Evolutionary conservation across 1,140 invertebrate species (phyloP).

Genomic region (Sipha flava): DNA sequence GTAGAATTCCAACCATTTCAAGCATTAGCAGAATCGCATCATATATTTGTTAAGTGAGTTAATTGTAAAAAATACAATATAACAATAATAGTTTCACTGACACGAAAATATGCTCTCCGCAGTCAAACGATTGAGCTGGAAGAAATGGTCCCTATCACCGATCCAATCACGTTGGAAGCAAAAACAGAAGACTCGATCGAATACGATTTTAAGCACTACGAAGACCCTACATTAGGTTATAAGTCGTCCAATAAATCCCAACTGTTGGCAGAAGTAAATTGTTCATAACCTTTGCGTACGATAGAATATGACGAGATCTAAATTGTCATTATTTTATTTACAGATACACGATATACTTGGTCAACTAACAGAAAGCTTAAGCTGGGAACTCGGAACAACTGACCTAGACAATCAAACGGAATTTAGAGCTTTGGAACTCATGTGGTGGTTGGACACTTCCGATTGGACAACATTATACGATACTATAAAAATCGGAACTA

Average conservation of each 20-base stretch:
- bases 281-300: not conserved
- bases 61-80: no score
- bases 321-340: constrained; percentile 17
- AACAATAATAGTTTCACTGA: not conserved
- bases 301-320: not conserved
- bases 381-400: constrained; percentile 44
- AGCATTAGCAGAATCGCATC: constrained; percentile 39
- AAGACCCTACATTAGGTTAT: constrained; percentile 38
- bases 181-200: constrained; percentile 36
- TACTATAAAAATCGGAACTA: constrained; percentile 53
- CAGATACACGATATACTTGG: constrained; percentile 42
- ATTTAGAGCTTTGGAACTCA: constrained; percentile 45
- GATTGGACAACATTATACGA: constrained; percentile 49
- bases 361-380: constrained; percentile 44
- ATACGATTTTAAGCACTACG: constrained; percentile 16
- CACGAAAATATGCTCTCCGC: not conserved
- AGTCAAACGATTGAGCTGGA: constrained; percentile 36
- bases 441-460: constrained; percentile 48
- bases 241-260: constrained; percentile 36
- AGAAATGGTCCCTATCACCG: constrained; percentile 41
- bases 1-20: constrained; percentile 41
- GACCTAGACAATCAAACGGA: constrained; percentile 46
- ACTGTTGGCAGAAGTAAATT: constrained; percentile 36
- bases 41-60: constrained; percentile 38
- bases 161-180: constrained; percentile 39